Evolutionary conservation across 2,797 vertebrate genomes (phyloP), one percentile per base, ranked within the genome.

Genomic region (Gymnothorax reevesii): DNA sequence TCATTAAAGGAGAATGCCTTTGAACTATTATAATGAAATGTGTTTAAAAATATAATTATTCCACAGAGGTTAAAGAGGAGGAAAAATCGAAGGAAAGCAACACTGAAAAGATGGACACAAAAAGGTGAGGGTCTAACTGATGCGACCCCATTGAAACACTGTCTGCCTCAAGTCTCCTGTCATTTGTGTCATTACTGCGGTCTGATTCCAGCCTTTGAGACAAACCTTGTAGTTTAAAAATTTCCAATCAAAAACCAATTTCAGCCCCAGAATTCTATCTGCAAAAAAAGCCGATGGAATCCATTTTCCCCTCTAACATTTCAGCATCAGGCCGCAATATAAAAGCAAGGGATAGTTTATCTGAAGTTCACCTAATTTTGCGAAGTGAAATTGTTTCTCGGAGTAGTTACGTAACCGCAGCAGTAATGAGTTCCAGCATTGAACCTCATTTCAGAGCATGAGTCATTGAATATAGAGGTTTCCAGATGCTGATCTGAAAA

Each of bases 31-130:
- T 20, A 1, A 22, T 17, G 73, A 77, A 49, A 52, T 15, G 54
- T 57, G 82, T 25, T 57, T 54, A 64, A 84, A 83, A 62, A 17
- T 85, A 22, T 7, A 15, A 4, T 93, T 59, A 87, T 92, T 94
- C 57, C 54, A 85, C 92, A 97, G 98, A 98, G 91, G 93, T 97
- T 85, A 98, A 97, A 91, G 97, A 98, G 83, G 97, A 98, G 86
- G 97, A 98, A 88, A 97, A 97, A 92, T 91, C 94, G 20, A 98
- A 98, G 93, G 97, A 98, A 88, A 93, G 85, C 91, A 94, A 91
- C 89, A 92, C 95, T 90, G 97, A 98, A 91, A 98, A 97, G 93
- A 94, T 95, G 55, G 97, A 98, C 12, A 88, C 95, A 91, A 97
- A 97, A 96, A 96, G 97, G 97, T 98, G 94, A 93, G 77, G 25